phyloP scores from a whole-genome alignment of 2,113 vertebrate genomes.

The Alces alces region DNA sequence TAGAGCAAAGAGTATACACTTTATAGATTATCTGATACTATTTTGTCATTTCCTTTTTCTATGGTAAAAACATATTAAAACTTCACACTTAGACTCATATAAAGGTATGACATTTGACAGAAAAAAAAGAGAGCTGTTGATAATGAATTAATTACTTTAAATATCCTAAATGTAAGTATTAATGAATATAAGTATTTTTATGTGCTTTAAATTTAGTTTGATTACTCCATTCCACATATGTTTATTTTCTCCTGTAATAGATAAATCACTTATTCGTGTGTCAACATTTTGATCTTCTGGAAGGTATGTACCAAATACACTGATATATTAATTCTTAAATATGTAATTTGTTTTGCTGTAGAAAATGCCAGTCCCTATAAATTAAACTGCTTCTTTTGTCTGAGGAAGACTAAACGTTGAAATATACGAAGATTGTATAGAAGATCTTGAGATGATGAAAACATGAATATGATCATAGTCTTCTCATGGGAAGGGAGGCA shows the following conservation, averaged over 20 bases:
- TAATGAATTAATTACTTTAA: not conserved
- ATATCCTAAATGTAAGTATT: not conserved
- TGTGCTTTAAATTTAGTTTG: not conserved
- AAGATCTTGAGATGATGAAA: not conserved
- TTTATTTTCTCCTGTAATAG: constrained; percentile 66
- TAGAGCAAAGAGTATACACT: not conserved
- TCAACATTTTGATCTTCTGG: constrained; percentile 82
- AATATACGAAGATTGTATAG: not conserved
- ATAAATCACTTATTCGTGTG: constrained; percentile 85
- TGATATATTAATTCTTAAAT: not conserved
- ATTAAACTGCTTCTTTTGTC: not conserved
- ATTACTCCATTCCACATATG: not conserved
- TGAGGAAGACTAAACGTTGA: not conserved
- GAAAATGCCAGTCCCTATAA: not conserved
- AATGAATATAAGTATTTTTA: not conserved
- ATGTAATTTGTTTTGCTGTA: not conserved
- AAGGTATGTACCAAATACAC: constrained; percentile 76
- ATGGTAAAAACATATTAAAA: not conserved
- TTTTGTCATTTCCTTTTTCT: not conserved
- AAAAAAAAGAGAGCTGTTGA: not conserved
- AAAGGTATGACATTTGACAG: not conserved
- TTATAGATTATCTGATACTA: not conserved
- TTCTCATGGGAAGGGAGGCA: not conserved
- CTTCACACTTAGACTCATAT: not conserved
- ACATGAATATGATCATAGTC: not conserved